Evolutionary conservation across 2,888 invertebrate genomes (phyloP).

Genomic region (Branchipolynoe longqiensis): DNA sequence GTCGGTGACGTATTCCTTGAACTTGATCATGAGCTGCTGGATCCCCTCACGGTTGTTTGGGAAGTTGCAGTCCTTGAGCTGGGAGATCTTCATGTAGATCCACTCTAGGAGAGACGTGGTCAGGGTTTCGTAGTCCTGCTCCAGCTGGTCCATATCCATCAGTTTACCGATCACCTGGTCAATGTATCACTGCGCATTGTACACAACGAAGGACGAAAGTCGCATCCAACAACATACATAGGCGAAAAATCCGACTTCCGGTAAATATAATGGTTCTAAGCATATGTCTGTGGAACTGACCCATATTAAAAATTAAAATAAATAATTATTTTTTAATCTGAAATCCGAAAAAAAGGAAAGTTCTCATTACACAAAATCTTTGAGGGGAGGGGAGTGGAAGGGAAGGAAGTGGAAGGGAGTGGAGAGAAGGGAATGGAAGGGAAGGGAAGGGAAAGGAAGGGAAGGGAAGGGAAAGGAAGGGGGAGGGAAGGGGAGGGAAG

Average conservation of each 20-base stretch:
- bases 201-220: background rate
- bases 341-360: no score
- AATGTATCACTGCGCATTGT: no score
- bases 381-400: no score
- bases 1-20: constrained; percentile 96
- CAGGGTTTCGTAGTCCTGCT: constrained; percentile 92
- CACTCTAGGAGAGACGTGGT: constrained; percentile 94
- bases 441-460: no score
- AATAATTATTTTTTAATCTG: no score
- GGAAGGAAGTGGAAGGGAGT: no score
- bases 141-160: constrained; percentile 96
- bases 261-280: background rate
- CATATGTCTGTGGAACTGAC: background rate
- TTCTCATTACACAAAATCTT: no score
- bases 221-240: background rate
- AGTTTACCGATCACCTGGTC: constrained; percentile 98
- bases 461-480: no score
- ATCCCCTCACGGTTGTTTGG: constrained; percentile 98
- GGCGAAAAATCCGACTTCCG: background rate
- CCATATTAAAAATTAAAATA: background rate
- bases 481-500: no score
- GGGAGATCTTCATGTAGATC: constrained; percentile 92
- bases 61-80: constrained; percentile 92
- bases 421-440: no score
- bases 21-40: constrained; percentile 92